Percentiles rank a stretch among this genome's conserved stretches.
These are phyloP conservation scores for Nannospalax galili DNA, from an alignment of 2,113 vertebrate genomes.

Conservation along the genomic window DNA sequence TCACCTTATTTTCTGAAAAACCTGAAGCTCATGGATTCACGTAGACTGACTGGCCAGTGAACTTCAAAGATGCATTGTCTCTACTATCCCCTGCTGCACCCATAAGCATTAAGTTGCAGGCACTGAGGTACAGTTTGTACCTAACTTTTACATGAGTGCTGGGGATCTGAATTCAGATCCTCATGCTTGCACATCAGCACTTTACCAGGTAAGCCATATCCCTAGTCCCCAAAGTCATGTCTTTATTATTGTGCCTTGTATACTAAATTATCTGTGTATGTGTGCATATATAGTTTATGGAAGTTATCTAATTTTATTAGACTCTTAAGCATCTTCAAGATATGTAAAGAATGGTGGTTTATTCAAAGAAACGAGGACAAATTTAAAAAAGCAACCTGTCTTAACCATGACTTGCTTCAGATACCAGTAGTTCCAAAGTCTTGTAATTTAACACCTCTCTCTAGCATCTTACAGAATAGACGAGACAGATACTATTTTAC, in stretches of 20 bases:
- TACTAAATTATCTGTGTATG: neutral
- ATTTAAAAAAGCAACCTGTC: neutral
- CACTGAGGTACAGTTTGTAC: no score
- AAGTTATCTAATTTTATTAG: neutral
- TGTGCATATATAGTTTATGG: neutral
- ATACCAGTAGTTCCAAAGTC: neutral
- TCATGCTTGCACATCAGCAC: neutral
- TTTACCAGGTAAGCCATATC: no score
- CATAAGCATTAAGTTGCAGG: no score
- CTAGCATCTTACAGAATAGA: neutral
- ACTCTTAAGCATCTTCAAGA: neutral
- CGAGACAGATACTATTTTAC: neutral
- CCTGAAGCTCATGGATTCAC: neutral
- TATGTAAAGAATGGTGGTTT: neutral
- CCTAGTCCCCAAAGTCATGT: neutral
- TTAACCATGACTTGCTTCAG: neutral
- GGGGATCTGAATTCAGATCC: neutral
- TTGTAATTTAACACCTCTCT: neutral
- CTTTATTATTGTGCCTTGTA: neutral
- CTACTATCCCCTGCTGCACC: neutral
- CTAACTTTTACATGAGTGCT: neutral
- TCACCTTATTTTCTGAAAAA: neutral
- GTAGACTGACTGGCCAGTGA: neutral
- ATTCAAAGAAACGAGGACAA: constrained; percentile 16
- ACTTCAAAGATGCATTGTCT: neutral